phyloP scores from a whole-genome alignment of 2,113 vertebrate species.

The Microtus montanus region DNA sequence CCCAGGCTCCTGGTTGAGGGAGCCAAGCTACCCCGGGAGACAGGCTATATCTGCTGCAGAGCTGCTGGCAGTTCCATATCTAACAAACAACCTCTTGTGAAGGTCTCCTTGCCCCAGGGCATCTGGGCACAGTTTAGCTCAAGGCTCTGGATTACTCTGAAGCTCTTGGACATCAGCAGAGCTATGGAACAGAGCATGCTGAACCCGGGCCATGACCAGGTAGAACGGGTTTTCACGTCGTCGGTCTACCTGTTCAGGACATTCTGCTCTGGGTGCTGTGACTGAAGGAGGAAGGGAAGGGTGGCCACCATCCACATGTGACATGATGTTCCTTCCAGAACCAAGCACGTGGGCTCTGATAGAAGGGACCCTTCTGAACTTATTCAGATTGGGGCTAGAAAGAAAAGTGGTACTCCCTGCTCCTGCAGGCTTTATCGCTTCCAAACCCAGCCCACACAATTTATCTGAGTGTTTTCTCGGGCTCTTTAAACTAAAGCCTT shows the following conservation, averaged over 20 bases:
- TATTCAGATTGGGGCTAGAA: background rate
- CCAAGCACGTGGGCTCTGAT: background rate
- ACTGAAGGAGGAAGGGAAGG: background rate
- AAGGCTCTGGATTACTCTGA: too few relatives aligned
- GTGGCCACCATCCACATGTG: background rate
- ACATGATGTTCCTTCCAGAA: background rate
- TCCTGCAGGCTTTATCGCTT: too few relatives aligned
- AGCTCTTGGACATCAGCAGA: background rate
- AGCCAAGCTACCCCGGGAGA: background rate
- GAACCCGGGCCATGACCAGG: background rate
- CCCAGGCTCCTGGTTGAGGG: background rate
- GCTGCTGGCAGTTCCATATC: too few relatives aligned
- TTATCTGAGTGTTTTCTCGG: background rate
- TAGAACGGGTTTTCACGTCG: background rate
- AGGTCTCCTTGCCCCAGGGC: background rate
- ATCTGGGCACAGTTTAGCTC: background rate
- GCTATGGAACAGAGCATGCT: background rate
- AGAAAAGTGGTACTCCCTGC: background rate
- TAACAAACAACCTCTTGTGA: background rate
- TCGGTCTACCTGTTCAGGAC: conserved; percentile 21
- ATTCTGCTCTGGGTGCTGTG: background rate
- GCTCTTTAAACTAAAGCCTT: background rate
- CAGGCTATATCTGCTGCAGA: too few relatives aligned
- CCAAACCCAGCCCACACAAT: background rate
- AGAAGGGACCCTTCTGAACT: background rate